These are phyloP conservation scores for Oxyscelio sp. DNA, from an alignment of 2,888 invertebrate species.

Conservation along the genomic window DNA sequence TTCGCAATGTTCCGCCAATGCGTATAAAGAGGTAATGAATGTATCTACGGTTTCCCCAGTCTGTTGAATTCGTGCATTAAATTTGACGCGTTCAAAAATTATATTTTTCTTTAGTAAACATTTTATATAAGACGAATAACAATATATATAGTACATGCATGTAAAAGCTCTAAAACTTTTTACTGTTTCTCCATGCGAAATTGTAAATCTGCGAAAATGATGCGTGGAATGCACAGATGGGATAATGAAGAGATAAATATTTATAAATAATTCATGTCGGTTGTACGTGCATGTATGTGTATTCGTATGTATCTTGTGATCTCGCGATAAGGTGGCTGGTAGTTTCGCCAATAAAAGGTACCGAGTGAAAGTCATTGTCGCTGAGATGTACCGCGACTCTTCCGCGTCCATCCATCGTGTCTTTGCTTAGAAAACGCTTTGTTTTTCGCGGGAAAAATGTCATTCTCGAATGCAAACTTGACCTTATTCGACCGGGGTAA, in stretches of 20 bases:
- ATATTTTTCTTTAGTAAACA: slow-evolving; percentile 4
- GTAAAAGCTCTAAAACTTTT: not conserved
- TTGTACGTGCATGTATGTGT: slow-evolving; percentile 27
- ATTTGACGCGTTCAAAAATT: slow-evolving; percentile 18
- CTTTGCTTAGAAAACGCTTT: slow-evolving; percentile 59
- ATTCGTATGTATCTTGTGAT: slow-evolving; percentile 65
- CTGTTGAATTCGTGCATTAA: slow-evolving; percentile 52
- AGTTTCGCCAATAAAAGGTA: slow-evolving; percentile 72
- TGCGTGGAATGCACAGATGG: slow-evolving; percentile 30
- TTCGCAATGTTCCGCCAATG: slow-evolving; percentile 72
- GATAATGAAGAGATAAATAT: slow-evolving; percentile 71
- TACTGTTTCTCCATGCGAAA: not conserved
- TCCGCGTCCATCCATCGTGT: slow-evolving; percentile 69
- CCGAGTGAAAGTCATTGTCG: slow-evolving; percentile 77
- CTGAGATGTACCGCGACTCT: slow-evolving; percentile 58
- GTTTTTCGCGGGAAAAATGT: slow-evolving; percentile 39
- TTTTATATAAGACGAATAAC: no score
- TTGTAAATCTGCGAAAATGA: slow-evolving; percentile 35
- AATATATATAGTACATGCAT: not conserved
- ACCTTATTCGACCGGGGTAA: slow-evolving; percentile 47
- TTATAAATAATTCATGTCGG: slow-evolving; percentile 71
- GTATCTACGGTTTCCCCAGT: slow-evolving; percentile 61
- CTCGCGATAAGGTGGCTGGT: slow-evolving; percentile 47
- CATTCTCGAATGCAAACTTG: slow-evolving; percentile 52
- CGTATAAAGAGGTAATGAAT: slow-evolving; percentile 77